Conservation (phyloP, 2,888 invertebrate genomes). For the Norana najaformis region DNA sequence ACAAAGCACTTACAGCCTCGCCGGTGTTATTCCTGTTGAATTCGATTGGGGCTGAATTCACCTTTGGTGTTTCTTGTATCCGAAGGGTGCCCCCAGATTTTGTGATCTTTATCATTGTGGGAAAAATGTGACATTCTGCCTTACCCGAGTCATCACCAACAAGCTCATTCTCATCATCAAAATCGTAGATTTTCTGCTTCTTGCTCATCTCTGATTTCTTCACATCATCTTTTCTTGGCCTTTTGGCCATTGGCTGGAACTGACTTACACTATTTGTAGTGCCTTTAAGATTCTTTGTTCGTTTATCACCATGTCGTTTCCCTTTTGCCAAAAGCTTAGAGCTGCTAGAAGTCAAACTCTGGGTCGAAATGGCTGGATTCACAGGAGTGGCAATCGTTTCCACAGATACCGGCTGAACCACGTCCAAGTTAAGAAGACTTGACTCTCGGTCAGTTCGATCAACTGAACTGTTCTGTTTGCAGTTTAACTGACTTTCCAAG, state of each 20-base stretch:
- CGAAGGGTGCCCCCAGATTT: background rate
- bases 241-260: background rate
- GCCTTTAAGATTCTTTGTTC: background rate
- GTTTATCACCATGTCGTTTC: background rate
- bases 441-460: background rate
- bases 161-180: conserved; percentile 33
- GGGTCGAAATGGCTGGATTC: background rate
- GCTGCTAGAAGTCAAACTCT: background rate
- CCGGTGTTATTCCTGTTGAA: background rate
- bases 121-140: background rate
- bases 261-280: too few relatives aligned
- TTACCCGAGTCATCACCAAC: background rate
- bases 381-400: background rate
- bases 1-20: background rate
- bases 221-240: conserved; percentile 15
- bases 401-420: background rate
- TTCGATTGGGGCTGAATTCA: background rate
- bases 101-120: background rate
- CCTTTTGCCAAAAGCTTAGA: background rate
- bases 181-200: conserved; percentile 34
- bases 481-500: background rate
- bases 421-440: background rate
- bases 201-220: conserved; percentile 25
- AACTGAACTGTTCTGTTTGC: background rate
- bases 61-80: background rate